These are phyloP conservation scores for Enteromius unitaeniatus DNA, from an alignment of 2,797 vertebrate genomes.

Conservation along the genomic window DNA sequence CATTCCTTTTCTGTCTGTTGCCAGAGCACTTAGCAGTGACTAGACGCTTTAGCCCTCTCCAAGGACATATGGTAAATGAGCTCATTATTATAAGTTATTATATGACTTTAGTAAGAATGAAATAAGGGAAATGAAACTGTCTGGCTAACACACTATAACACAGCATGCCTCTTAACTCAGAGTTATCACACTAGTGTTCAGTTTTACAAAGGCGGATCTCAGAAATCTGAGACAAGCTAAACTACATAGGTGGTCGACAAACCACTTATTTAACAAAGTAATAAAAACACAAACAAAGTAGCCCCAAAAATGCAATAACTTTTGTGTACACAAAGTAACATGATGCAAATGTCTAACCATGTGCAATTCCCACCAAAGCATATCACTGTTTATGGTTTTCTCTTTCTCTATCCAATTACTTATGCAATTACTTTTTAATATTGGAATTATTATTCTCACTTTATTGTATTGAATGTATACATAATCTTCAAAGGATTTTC, in stretches of 20 bases:
- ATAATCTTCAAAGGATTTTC: not conserved
- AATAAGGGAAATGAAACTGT: not conserved
- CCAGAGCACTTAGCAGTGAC: conserved; percentile 10
- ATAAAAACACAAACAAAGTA: not conserved
- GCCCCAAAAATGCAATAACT: not conserved
- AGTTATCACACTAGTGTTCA: not conserved
- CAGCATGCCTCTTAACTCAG: not conserved
- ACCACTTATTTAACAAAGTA: not conserved
- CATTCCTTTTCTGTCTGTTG: not conserved
- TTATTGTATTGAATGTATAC: not conserved
- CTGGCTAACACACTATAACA: conserved; percentile 1
- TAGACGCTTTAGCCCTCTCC: not conserved
- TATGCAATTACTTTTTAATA: not conserved
- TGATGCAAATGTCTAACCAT: not conserved
- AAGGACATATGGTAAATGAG: not conserved
- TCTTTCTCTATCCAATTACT: not conserved
- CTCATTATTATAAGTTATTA: conserved; percentile 28
- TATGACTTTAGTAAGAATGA: conserved; percentile 8
- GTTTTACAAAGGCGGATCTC: not conserved
- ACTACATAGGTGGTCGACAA: not conserved
- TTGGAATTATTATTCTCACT: not conserved
- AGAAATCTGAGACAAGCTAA: conserved; percentile 12
- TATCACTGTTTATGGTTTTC: not conserved
- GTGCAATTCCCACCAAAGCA: not conserved
- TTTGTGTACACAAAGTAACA: not conserved